Base-by-base conservation (phyloP, 2,888 invertebrate species). In the Phorcus lineatus region DNA sequence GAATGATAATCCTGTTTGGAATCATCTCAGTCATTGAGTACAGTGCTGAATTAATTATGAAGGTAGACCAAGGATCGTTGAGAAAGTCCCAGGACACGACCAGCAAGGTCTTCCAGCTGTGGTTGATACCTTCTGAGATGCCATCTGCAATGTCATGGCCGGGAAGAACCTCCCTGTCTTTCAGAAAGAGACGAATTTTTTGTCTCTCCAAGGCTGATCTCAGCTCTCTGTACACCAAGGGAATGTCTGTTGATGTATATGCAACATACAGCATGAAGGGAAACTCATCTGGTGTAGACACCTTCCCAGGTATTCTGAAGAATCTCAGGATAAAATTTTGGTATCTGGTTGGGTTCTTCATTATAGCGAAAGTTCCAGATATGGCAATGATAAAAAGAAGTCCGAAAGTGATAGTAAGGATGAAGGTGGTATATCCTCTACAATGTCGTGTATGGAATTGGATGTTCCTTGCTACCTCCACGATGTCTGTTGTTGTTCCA, bases 61-160 rank as follows among this genome's bases (percentile, higher is more conserved):
- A 74, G 24, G 24, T 16, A 11, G 74, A 52, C 52, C 47, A 52
- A 4, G 74, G 19, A 52, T 74, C 74, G 11, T 74, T 24, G 19
- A 74, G 24, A 52, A 74, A 74, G 16, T 74, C 74, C 17, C 11
- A 11, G n/a, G 74, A 47, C 22, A 74, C 74, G 19, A 74, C 19
- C 19, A 74, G 74, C 47, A 74, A 11, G 24, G 74, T 74, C 53
- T 52, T 74, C 74, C 74, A 74, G 24, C 74, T 74, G 19, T 19
- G 24, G 24, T 74, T 53, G 24, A 74, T 53, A 16, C 74, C 74
- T 19, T 74, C 74, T 19, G 52, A 22, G 52, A 74, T 74, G 19
- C 74, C 74, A 24, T 52, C 74, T 19, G 52, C 24, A n/a, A 74
- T 52, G 24, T 52, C 74, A 52, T 74, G 74, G n/a, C 74, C 74